Evolutionary conservation across 1,140 invertebrate species (phyloP).

Genomic region (Mercenaria mercenaria): DNA sequence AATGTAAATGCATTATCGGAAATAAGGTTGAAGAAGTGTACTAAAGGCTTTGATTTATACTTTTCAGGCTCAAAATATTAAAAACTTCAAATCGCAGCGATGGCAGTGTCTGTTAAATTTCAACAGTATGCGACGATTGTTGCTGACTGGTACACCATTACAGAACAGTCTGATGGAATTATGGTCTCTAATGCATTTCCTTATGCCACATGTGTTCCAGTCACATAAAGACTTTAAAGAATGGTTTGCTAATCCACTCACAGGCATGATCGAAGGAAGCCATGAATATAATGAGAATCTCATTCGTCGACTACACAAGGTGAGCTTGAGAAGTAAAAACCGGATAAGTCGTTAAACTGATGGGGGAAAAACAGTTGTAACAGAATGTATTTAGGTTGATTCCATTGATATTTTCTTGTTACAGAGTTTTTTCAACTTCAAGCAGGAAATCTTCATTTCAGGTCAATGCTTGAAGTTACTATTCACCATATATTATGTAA

Average conservation of each 20-base stretch:
- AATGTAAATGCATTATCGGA: too few species aligned
- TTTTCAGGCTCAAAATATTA: constrained; percentile 97
- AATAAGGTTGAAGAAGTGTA: too few species aligned
- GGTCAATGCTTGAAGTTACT: too few species aligned
- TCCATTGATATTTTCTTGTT: too few species aligned
- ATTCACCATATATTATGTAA: too few species aligned
- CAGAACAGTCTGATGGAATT: constrained; percentile 99
- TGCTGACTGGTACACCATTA: constrained; percentile 99
- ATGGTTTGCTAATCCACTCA: constrained; percentile 99
- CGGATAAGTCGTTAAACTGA: neutral
- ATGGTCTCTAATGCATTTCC: constrained; percentile 99
- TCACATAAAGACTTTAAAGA: constrained; percentile 98
- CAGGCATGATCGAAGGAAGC: constrained; percentile 99
- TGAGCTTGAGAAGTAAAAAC: constrained; percentile 86
- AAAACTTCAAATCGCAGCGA: constrained; percentile 99
- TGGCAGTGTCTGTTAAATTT: constrained; percentile 99
- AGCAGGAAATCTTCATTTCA: too few species aligned
- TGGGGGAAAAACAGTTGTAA: neutral
- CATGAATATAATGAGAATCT: constrained; percentile 97
- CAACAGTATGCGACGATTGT: constrained; percentile 96
- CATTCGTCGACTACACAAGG: constrained; percentile 98
- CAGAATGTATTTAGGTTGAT: too few species aligned
- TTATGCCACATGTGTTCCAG: constrained; percentile 99
- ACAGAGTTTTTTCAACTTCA: too few species aligned
- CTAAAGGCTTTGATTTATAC: too few species aligned